phyloP scores from a whole-genome alignment of 1,140 invertebrate species.

The Coptotermes formosanus region DNA sequence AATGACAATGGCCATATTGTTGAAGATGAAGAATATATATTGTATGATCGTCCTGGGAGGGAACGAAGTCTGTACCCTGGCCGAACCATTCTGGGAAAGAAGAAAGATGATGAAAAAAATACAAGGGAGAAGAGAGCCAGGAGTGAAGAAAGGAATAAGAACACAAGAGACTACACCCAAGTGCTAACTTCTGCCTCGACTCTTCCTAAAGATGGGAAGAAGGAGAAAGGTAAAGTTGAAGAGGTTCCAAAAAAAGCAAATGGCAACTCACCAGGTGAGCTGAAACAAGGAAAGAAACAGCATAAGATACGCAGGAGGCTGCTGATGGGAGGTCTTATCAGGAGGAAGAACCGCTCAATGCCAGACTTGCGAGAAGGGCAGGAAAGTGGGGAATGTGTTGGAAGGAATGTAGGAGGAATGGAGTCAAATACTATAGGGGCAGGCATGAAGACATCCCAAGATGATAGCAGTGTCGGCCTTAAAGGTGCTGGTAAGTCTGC shows the following conservation, averaged over 20 bases:
- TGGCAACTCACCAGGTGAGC: conserved; percentile 49
- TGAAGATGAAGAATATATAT: conserved; percentile 66
- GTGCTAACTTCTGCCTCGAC: conserved; percentile 27
- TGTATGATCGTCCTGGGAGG: conserved; percentile 56
- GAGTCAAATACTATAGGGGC: neutral
- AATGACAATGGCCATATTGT: conserved; percentile 50
- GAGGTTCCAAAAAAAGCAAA: conserved; percentile 47
- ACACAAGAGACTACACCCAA: conserved; percentile 19
- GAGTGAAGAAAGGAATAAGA: conserved; percentile 69
- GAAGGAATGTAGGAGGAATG: conserved; percentile 1
- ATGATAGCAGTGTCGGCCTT: conserved; percentile 32
- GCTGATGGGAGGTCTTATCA: conserved; percentile 84
- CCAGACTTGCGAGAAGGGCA: conserved; percentile 81
- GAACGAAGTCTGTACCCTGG: conserved; percentile 64
- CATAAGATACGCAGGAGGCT: conserved; percentile 86
- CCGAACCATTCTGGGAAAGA: conserved; percentile 44
- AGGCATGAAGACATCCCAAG: conserved; percentile 29
- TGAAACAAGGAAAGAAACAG: conserved; percentile 81
- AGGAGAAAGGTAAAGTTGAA: conserved; percentile 57
- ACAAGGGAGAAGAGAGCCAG: conserved; percentile 75
- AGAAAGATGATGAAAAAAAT: conserved; percentile 68
- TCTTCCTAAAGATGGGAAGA: conserved; percentile 35
- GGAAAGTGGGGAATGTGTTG: conserved; percentile 42
- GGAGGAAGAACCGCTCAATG: conserved; percentile 86
- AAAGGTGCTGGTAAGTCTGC: conserved; percentile 28